Conservation (phyloP, 2,888 invertebrate species). For the Syrphus vitripennis region DNA sequence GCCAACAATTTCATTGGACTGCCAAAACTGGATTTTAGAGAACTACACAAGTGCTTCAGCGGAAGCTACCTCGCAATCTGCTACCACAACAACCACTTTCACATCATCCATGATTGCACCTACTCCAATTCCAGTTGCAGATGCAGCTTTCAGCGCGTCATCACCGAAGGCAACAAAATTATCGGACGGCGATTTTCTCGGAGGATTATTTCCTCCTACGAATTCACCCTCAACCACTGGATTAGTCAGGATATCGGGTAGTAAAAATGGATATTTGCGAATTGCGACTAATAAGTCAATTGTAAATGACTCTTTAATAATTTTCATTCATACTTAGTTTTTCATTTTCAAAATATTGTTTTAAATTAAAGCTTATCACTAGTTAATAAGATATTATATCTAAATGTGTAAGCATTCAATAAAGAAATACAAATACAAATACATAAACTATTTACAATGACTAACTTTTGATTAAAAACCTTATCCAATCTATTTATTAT, state of each 20-base stretch:
- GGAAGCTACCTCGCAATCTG: not conserved
- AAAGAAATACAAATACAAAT: too few relatives aligned
- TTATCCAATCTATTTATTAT: too few relatives aligned
- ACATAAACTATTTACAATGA: too few relatives aligned
- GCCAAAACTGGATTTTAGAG: not conserved
- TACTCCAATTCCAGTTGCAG: not conserved
- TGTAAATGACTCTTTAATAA: too few relatives aligned
- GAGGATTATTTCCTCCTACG: not conserved
- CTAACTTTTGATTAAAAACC: too few relatives aligned
- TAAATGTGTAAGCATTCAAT: too few relatives aligned
- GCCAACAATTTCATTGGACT: too few relatives aligned
- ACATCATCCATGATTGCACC: not conserved
- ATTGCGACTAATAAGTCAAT: too few relatives aligned
- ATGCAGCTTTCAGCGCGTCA: not conserved
- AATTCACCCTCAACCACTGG: not conserved
- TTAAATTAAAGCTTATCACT: too few relatives aligned
- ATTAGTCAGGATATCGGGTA: not conserved
- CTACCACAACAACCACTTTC: not conserved
- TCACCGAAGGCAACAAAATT: not conserved
- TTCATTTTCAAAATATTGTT: too few relatives aligned
- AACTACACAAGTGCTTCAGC: not conserved
- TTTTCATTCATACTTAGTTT: too few relatives aligned
- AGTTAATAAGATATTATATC: too few relatives aligned
- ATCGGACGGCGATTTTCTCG: not conserved
- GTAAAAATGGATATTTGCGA: not conserved